Evolutionary conservation across 2,797 vertebrate genomes (phyloP), one percentile per base, ranked within the genome.

Genomic region (Tadarida brasiliensis): DNA sequence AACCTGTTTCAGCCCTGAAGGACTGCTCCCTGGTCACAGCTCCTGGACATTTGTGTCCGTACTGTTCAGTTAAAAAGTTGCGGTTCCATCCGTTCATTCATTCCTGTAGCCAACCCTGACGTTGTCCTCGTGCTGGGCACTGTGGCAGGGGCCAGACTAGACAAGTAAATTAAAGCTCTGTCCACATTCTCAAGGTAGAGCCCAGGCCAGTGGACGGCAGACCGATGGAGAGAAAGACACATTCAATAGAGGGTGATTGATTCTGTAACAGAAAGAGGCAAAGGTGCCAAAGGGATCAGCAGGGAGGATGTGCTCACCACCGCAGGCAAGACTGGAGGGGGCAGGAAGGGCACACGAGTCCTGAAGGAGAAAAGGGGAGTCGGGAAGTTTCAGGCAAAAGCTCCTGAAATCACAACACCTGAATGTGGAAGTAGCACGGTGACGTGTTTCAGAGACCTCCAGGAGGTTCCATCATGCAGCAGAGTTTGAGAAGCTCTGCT

Each of bases 221-320:
- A 5, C 3, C 17, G 2, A 5, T 1, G 2, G 44, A 10, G 7
- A 51, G 28, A 20, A 14, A 30, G 44, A 68, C 30, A 33, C 2
- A 39, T 70, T 76, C 17, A 17, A 3, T 0, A 39, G 80, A 80
- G 14, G 20, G 24, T 33, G 63, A 59, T 28, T 0, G 4, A 35
- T 33, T 74, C 51, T 54, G 3, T 78, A 28, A 5, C n/a, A 17
- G 12, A n/a, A 61, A 70, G 30, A 86, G 39, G 15, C 11, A 7
- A 16, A 54, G 74, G 14, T 9, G 1, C 59, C 30, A 28, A n/a
- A 71, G 33, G 24, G 39, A 12, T 19, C 0, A 11, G 19, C 0
- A 10, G 30, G 20, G 57, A 0, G 24, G 56, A 24, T 0, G 5
- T 17, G 15, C 30, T 26, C 6, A 17, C 16, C 19, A 8, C 5